These are phyloP conservation scores for Recurvirostra avosetta DNA, from an alignment of 2,113 vertebrate genomes.

Conservation along the genomic window DNA sequence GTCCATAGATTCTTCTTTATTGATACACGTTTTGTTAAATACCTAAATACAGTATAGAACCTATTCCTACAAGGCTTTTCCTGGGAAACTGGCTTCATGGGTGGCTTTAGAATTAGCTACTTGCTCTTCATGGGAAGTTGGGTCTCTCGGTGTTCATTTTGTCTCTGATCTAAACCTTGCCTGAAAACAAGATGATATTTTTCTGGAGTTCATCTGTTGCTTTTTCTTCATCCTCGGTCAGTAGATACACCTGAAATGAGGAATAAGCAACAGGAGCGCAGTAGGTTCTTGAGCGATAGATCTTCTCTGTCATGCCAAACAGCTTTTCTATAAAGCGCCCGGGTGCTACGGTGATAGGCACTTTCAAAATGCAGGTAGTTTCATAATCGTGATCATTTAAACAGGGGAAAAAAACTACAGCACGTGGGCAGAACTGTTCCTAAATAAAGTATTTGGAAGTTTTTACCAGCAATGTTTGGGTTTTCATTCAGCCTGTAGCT, in stretches of 20 bases:
- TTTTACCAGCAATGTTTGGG: neutral
- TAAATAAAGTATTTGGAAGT: slow-evolving; percentile 30
- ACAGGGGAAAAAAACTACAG: neutral
- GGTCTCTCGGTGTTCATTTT: neutral
- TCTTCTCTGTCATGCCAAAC: neutral
- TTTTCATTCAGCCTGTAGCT: neutral
- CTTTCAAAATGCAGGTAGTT: neutral
- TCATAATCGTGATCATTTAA: neutral
- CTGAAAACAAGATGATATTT: slow-evolving; percentile 9
- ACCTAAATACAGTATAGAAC: neutral
- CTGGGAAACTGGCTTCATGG: neutral
- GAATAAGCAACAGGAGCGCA: neutral
- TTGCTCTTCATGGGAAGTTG: slow-evolving; percentile 26
- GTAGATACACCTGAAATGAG: neutral
- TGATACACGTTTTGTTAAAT: neutral
- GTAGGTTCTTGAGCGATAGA: neutral
- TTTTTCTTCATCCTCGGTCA: neutral
- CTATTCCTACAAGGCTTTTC: neutral
- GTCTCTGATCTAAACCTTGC: neutral
- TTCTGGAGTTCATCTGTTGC: neutral
- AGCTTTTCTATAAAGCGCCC: neutral
- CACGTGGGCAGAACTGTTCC: slow-evolving; percentile 19
- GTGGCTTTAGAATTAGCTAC: slow-evolving; percentile 10
- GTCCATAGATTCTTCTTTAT: neutral
- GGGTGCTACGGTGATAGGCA: neutral